Evolutionary conservation across 37 sponge, comb jelly and placozoan species (phyloP), one percentile per base, ranked within the genome.

Genomic region (Ianthella basta): DNA sequence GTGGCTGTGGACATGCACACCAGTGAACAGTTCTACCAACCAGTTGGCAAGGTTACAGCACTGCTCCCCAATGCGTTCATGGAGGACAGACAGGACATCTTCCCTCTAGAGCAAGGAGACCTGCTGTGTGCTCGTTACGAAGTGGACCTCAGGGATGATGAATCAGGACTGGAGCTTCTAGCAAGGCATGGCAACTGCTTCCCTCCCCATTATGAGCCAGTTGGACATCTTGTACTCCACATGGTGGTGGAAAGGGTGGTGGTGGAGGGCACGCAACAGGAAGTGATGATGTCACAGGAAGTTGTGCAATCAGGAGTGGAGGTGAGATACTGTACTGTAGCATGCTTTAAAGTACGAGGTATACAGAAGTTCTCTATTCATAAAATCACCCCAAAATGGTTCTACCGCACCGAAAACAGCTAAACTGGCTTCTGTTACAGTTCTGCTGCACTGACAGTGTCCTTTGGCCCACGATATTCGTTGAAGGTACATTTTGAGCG

Each of bases 101-200:
- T 89, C 30, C 69, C 83, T 35, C 57, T 92, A 18, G 19, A 25
- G 25, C 67, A 66, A 50, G 93, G 93, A 1, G 84, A 89, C 56
- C 41, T 92, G n/a, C 21, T 92, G 36, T 92, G 93, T 89, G 87
- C 59, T 32, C 83, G 93, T 30, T 92, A 89, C 60, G 90, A 83
- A 0, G 60, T 56, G 25, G 35, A 69, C 34, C 34, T 69, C 18
- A 30, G 1, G 29, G 32, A 30, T 6, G 34, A n/a, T 0, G 18
- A n/a, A n/a, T n/a, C 3, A 1, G 35, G 30, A 59, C 23, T 24
- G 18, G 36, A 53, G 30, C 59, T 80, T 8, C 80, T 34, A 24
- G 60, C 20, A 54, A 55, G 25, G 30, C 34, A 10, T 36, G 32
- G 2, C 27, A 32, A n/a, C 18, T 29, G 34, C 33, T 34, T 69